phyloP scores from a whole-genome alignment of 2,888 invertebrate genomes.

The Axea sp. region DNA sequence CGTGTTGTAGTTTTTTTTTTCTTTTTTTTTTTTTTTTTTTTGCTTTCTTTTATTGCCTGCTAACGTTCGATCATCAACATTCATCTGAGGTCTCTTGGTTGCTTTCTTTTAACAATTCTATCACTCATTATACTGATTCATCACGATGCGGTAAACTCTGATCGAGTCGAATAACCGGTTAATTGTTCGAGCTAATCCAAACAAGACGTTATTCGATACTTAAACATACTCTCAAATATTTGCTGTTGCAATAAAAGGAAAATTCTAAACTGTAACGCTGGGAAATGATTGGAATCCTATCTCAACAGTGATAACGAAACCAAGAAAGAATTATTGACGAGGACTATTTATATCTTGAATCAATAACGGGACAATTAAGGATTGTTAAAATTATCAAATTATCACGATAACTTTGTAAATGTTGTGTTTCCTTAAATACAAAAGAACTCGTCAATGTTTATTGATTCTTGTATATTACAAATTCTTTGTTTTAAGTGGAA shows the following conservation, averaged over 20 bases:
- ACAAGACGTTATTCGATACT: conserved; percentile 26
- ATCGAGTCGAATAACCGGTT: conserved; percentile 25
- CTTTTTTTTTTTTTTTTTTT: no score
- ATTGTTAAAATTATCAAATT: no score
- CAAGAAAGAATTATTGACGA: conserved; percentile 4
- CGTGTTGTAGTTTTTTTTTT: no score
- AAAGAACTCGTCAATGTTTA: no score
- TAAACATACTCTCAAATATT: conserved; percentile 35
- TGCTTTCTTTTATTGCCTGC: no score
- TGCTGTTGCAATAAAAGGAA: conserved; percentile 35
- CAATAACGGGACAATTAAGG: conserved; percentile 31
- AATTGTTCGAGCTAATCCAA: conserved; percentile 23
- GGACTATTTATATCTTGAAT: background rate
- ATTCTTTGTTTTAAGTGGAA: no score
- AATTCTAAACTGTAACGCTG: conserved; percentile 10
- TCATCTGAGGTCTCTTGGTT: no score
- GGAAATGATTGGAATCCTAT: conserved; percentile 31
- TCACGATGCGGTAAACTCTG: conserved; percentile 11
- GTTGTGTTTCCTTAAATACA: no score
- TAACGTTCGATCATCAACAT: no score
- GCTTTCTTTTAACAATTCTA: no score
- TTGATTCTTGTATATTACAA: no score
- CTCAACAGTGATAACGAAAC: background rate
- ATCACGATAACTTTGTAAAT: no score
- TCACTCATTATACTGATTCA: conserved; percentile 43